These are phyloP conservation scores for Hypotaenidia philippensis DNA, from an alignment of 2,797 vertebrate species.

Conservation along the genomic window DNA sequence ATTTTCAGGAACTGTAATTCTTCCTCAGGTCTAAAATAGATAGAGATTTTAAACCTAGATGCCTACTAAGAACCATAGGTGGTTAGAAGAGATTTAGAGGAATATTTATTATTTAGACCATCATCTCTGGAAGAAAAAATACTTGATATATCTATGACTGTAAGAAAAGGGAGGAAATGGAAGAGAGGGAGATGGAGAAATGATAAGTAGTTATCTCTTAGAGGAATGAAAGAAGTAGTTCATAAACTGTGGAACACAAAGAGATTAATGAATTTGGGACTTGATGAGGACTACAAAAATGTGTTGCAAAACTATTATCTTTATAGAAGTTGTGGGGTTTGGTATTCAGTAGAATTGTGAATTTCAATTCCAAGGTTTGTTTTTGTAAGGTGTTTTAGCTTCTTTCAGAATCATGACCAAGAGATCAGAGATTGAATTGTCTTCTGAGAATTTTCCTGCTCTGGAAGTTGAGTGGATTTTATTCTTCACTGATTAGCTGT, in stretches of 20 bases:
- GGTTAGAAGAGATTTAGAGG: neutral
- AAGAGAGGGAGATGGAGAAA: neutral
- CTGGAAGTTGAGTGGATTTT: neutral
- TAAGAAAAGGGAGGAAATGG: neutral
- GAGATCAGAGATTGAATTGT: neutral
- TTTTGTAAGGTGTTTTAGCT: neutral
- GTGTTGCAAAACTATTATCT: neutral
- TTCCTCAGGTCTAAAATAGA: neutral
- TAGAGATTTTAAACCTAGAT: neutral
- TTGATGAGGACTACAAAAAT: neutral
- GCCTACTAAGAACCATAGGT: neutral
- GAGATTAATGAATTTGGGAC: neutral
- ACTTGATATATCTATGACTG: neutral
- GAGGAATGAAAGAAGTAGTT: neutral
- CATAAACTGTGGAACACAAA: neutral
- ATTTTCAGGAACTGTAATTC: neutral
- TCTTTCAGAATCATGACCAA: neutral
- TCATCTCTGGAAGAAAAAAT: neutral
- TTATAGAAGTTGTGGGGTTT: neutral
- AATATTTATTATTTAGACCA: neutral
- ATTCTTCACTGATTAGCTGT: neutral
- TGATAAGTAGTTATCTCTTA: neutral
- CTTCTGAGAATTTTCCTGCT: neutral
- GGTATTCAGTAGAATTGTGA: neutral
- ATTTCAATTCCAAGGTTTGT: neutral